Conservation (phyloP, 2,888 invertebrate species). For the Crepidodera aurea region DNA sequence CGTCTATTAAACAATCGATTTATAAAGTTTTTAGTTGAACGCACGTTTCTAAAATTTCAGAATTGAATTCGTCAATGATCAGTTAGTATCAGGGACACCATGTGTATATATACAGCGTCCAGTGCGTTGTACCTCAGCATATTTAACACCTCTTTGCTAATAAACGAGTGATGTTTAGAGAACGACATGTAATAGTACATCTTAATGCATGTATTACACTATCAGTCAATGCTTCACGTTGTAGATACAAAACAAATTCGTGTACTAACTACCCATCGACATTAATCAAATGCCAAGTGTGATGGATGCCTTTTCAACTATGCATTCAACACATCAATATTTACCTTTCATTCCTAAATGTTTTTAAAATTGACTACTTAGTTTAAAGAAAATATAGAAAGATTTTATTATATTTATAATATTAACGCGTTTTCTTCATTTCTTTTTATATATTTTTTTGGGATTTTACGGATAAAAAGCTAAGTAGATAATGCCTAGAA, state of each 20-base stretch:
- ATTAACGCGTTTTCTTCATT: neutral
- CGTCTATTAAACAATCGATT: too few relatives aligned
- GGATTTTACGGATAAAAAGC: slow-evolving; percentile 21
- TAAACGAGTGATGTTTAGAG: slow-evolving; percentile 1
- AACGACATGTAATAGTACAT: slow-evolving; percentile 1
- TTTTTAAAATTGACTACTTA: too few relatives aligned
- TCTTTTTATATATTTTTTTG: neutral
- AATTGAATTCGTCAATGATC: too few relatives aligned
- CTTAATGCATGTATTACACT: slow-evolving; percentile 4
- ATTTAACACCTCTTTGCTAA: neutral
- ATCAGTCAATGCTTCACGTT: neutral
- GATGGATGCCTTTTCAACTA: slow-evolving; percentile 10
- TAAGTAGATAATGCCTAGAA: slow-evolving; percentile 34
- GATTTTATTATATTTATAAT: too few relatives aligned
- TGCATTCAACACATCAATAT: neutral
- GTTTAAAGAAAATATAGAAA: too few relatives aligned
- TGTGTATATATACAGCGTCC: too few relatives aligned
- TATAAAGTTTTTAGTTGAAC: too few relatives aligned
- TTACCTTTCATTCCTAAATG: too few relatives aligned
- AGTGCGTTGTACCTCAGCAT: neutral
- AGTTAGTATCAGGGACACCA: too few relatives aligned
- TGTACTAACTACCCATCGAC: slow-evolving; percentile 6
- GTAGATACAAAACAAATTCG: slow-evolving; percentile 3
- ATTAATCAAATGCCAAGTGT: neutral
- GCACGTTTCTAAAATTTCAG: too few relatives aligned